Evolutionary conservation across 2,888 invertebrate species (phyloP).

Genomic region (Fabriciana adippe): DNA sequence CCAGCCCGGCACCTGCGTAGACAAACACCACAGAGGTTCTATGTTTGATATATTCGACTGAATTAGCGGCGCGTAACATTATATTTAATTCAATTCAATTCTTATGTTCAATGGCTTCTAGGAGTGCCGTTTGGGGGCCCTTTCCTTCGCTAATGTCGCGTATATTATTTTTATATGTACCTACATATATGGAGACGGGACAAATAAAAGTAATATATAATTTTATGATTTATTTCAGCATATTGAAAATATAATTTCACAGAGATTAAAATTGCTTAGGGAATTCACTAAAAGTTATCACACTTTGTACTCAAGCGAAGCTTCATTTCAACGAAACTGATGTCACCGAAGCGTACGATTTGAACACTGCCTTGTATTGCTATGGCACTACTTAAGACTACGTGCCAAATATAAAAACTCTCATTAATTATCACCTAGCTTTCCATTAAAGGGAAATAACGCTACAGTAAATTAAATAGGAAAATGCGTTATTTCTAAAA

Average conservation of each 20-base stretch:
- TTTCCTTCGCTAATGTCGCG: no score
- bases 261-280: constrained; percentile 56
- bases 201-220: constrained; percentile 29
- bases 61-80: no score
- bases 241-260: constrained; percentile 74
- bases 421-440: no score
- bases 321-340: constrained; percentile 40
- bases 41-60: no score
- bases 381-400: constrained; percentile 48
- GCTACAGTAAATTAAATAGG: no score
- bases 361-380: constrained; percentile 40
- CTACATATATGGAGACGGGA: neutral
- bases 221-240: constrained; percentile 58
- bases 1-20: no score
- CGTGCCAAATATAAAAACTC: constrained; percentile 26
- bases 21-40: no score
- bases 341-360: constrained; percentile 33
- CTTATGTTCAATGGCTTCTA: no score
- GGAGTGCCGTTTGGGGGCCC: no score
- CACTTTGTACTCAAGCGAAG: constrained; percentile 67
- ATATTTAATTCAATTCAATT: no score
- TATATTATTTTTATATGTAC: no score
- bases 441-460: no score
- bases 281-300: constrained; percentile 50
- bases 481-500: neutral